Percentiles rank a stretch among this genome's conserved stretches.
Conservation (phyloP, 2,113 vertebrate genomes). For the Burhinus oedicnemus region DNA sequence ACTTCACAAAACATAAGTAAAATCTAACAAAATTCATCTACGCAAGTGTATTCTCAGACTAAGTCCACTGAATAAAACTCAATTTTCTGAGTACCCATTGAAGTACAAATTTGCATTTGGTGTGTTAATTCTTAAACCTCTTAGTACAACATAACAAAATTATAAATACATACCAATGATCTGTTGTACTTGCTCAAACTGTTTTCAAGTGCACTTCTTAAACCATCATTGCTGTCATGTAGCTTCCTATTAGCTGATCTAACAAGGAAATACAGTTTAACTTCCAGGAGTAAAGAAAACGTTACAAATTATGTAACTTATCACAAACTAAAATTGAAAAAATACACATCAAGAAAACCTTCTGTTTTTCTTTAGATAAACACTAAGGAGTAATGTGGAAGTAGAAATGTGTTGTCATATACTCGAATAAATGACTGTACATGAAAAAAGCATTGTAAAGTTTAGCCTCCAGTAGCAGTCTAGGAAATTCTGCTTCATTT, state of each 20-base stretch:
- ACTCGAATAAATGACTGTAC: not conserved
- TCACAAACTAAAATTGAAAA: not conserved
- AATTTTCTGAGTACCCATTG: not conserved
- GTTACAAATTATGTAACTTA: not conserved
- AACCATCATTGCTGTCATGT: conserved; percentile 88
- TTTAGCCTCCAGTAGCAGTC: not conserved
- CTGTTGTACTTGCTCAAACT: conserved; percentile 82
- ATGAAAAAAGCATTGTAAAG: not conserved
- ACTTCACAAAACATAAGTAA: not conserved
- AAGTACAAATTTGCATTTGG: not conserved
- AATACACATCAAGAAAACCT: rapidly evolving
- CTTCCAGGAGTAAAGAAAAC: not conserved
- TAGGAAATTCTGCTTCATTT: not conserved
- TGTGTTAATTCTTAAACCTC: not conserved
- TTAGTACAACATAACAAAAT: not conserved
- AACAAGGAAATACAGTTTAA: not conserved
- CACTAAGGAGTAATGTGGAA: not conserved
- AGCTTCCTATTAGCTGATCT: conserved; percentile 88
- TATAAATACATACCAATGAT: conserved; percentile 73
- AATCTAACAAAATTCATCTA: not conserved
- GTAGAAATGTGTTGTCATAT: not conserved
- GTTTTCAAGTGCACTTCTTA: conserved; percentile 83
- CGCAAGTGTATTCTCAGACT: not conserved
- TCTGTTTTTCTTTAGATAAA: not conserved
- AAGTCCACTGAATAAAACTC: not conserved